Evolutionary conservation across 1,140 invertebrate species (phyloP).

Genomic region (Drosophila sp.): DNA sequence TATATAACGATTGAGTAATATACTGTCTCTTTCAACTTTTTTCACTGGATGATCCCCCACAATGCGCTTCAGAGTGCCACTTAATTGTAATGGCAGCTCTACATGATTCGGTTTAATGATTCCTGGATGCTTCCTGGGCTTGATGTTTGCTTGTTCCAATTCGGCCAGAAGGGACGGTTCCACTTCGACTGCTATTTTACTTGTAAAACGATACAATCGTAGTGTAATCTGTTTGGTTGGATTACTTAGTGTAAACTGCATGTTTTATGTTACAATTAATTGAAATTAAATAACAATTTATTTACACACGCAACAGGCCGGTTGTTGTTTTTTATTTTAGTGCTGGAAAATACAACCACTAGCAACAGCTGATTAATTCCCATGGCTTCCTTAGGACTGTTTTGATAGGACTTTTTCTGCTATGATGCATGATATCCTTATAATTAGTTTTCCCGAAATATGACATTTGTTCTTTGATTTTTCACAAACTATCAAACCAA

Average conservation of each 20-base stretch:
- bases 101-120: constrained; percentile 84
- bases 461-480: too few species aligned
- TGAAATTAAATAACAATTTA: constrained; percentile 35
- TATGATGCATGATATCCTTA: too few species aligned
- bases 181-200: constrained; percentile 84
- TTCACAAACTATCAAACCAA: too few species aligned
- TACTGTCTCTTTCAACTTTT: constrained; percentile 84
- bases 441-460: too few species aligned
- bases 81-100: constrained; percentile 85
- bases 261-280: constrained; percentile 20
- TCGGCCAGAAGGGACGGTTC: constrained; percentile 84
- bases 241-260: constrained; percentile 28
- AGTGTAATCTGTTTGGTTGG: constrained; percentile 36
- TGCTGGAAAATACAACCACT: background rate
- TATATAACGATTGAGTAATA: constrained; percentile 86
- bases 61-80: constrained; percentile 84
- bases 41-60: constrained; percentile 85
- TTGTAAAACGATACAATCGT: constrained; percentile 56
- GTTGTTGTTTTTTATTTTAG: constrained; percentile 28
- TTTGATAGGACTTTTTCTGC: too few species aligned
- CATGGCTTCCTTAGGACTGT: background rate
- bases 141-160: constrained; percentile 85
- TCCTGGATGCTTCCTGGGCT: constrained; percentile 89
- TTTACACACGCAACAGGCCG: constrained; percentile 31
- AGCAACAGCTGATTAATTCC: background rate